These are phyloP conservation scores for Myodes glareolus DNA, from an alignment of 2,113 vertebrate genomes.

Conservation along the genomic window DNA sequence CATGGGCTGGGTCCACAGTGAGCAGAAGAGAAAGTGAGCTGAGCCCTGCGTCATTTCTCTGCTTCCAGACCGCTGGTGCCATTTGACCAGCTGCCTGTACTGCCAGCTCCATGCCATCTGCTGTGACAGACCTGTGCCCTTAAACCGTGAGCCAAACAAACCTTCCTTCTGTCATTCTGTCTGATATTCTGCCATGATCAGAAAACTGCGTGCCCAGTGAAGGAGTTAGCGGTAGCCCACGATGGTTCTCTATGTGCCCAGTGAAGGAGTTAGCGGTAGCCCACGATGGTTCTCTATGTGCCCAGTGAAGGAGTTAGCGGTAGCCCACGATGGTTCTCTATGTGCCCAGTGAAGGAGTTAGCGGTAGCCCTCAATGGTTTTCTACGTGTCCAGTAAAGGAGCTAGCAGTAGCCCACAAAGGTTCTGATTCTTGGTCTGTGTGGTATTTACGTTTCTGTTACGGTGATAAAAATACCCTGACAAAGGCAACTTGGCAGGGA, in stretches of 20 bases:
- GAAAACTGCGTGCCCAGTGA: not conserved
- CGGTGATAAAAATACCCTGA: not conserved
- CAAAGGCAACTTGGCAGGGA: not conserved
- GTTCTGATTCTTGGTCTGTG: not conserved
- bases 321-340: not conserved
- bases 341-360: not conserved
- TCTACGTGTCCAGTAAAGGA: not conserved
- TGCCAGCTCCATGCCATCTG: not conserved
- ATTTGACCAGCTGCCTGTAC: not conserved
- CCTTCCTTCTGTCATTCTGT: not conserved
- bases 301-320: not conserved
- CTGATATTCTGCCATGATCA: not conserved
- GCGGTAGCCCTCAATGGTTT: rapidly evolving
- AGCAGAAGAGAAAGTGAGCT: not conserved
- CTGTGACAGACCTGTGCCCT: not conserved
- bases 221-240: not conserved
- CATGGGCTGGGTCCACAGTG: not conserved
- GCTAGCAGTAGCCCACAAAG: rapidly evolving
- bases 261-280: not conserved
- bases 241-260: not conserved
- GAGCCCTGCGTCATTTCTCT: not conserved
- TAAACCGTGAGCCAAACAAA: not conserved
- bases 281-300: not conserved
- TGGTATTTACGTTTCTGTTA: not conserved
- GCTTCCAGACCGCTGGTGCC: not conserved